Evolutionary conservation across 2,888 invertebrate species (phyloP).

Genomic region (Chalcosyrphus nemorum): DNA sequence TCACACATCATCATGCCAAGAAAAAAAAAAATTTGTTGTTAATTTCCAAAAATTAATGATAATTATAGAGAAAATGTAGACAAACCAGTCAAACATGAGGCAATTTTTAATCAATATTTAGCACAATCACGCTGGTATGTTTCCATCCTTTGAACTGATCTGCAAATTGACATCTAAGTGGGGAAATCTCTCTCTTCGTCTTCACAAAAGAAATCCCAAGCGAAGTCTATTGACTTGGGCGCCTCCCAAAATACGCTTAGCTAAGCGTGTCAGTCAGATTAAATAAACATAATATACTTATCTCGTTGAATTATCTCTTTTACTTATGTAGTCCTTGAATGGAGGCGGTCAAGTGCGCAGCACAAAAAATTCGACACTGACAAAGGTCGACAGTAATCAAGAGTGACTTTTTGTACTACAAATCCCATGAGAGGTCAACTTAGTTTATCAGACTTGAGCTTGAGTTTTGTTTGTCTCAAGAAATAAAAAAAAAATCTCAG

Average conservation of each 20-base stretch:
- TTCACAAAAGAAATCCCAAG: neutral
- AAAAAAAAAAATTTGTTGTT: neutral
- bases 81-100: neutral
- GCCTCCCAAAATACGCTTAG: neutral
- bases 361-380: neutral
- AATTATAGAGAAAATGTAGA: neutral
- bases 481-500: neutral
- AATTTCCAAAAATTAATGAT: neutral
- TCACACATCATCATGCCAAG: slow-evolving; percentile 1
- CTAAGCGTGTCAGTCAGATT: neutral
- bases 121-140: neutral
- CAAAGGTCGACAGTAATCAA: slow-evolving; percentile 4
- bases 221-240: neutral
- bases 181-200: neutral
- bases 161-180: slow-evolving; percentile 12
- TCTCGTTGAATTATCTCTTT: neutral
- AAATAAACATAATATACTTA: neutral
- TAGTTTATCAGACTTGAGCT: neutral
- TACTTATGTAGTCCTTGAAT: neutral
- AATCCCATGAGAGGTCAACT: neutral
- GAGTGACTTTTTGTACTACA: neutral
- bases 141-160: slow-evolving; percentile 10
- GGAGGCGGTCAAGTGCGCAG: neutral
- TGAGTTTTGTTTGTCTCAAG: neutral
- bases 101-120: neutral